Conservation (phyloP, 2,797 vertebrate genomes). For the Microctenopoma stevenorrisi region DNA sequence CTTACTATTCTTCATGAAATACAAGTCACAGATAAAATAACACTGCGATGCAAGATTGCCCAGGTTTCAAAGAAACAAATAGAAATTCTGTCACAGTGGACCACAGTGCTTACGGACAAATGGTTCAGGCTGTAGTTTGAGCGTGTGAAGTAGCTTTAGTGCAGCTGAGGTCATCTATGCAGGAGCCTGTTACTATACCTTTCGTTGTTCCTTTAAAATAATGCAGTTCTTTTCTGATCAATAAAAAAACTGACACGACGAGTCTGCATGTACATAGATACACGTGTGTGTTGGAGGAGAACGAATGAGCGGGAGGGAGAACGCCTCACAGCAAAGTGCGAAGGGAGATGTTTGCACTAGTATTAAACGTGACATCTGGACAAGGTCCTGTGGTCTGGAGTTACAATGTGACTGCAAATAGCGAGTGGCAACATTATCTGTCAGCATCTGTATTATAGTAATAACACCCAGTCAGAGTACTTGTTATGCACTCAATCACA, state of each 20-base stretch:
- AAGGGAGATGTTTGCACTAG: constrained; percentile 3
- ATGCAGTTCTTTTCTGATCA: neutral
- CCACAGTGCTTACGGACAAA: neutral
- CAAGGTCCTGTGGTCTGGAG: neutral
- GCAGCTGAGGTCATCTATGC: neutral
- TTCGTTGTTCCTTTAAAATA: neutral
- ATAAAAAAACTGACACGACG: neutral
- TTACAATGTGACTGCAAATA: neutral
- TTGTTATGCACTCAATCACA: constrained; percentile 23
- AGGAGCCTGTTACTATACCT: neutral
- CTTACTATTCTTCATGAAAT: no score
- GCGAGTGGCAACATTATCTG: constrained; percentile 2
- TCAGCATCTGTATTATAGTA: constrained; percentile 10
- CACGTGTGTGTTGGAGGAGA: neutral
- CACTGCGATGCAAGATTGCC: neutral
- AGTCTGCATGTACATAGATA: neutral
- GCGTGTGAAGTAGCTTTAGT: neutral
- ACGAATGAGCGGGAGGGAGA: neutral
- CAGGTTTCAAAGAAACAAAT: no score
- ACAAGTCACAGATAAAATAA: neutral
- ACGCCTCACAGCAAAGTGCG: constrained; percentile 4
- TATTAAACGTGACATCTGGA: neutral
- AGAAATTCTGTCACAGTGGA: neutral
- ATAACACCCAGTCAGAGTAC: constrained; percentile 19
- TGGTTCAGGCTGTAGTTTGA: neutral